Conservation (phyloP, 2,797 vertebrate species). For the Paedocypris micromegethes region DNA sequence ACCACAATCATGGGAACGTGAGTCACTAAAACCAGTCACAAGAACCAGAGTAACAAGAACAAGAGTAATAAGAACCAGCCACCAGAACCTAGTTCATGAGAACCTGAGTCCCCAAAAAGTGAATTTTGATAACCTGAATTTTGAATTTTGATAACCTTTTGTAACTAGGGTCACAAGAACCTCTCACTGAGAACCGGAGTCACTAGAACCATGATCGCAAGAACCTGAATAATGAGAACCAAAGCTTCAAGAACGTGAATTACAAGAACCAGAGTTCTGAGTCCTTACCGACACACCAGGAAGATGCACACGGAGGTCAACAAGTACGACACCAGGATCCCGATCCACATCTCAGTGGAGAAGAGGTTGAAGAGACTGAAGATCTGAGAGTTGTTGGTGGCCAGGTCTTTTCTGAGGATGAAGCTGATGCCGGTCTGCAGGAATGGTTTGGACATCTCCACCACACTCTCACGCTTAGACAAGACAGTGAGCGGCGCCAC, state of each 20-base stretch:
- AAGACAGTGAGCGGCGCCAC: slow-evolving; percentile 80
- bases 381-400: slow-evolving; percentile 56
- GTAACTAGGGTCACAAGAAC: too few species aligned
- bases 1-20: background rate
- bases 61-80: too few species aligned
- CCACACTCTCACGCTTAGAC: slow-evolving; percentile 62
- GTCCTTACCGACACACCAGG: slow-evolving; percentile 74
- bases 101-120: too few species aligned
- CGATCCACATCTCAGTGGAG: slow-evolving; percentile 79
- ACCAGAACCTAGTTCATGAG: too few species aligned
- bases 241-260: too few species aligned
- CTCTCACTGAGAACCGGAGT: too few species aligned
- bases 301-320: slow-evolving; percentile 79
- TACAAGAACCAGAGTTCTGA: background rate
- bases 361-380: slow-evolving; percentile 80
- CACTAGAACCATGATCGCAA: too few species aligned
- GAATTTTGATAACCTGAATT: too few species aligned
- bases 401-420: slow-evolving; percentile 65
- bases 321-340: slow-evolving; percentile 75
- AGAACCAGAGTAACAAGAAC: too few species aligned
- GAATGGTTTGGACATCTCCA: slow-evolving; percentile 83
- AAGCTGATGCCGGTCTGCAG: slow-evolving; percentile 83
- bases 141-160: too few species aligned
- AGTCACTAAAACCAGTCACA: too few species aligned
- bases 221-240: too few species aligned